Base-by-base conservation (phyloP, 2,888 invertebrate species). In the Copidosoma aretas region DNA sequence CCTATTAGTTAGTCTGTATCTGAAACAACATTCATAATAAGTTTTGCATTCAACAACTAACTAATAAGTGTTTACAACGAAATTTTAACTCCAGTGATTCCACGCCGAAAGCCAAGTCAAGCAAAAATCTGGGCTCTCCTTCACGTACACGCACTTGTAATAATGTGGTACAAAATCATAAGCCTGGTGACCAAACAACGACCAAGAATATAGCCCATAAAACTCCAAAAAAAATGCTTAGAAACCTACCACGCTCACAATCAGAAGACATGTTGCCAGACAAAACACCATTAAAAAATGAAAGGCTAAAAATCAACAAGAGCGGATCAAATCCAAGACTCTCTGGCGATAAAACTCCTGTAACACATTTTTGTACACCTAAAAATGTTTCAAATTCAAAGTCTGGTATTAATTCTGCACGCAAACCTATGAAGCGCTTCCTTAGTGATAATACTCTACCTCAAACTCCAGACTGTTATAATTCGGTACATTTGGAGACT, bases 401-500 rank as follows among this genome's bases (percentile, higher is more conserved):
- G 56, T 69, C 74, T 46, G 76, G 71, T 73, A 25, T 64, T n/a
- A 71, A 57, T 73, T 76, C 73, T 5, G 56, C 63, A 53, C 65
- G 67, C 74, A 84, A 73, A 39, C 80, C 82, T 15, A 73, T 75
- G 25, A 82, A 82, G 69, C 77, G 78, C 65, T 82, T 77, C 63
- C 81, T 83, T 61, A 78, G 76, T 41, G 81, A 82, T 51, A 76
- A 77, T 57, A 65, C 73, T 58, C 72, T 77, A 49, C 76, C 80
- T 10, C 79, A 84, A 68, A 87, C 87, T 0, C 87, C 87, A 1
- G 87, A 87, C 64, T 87, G 86, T 75, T 87, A 84, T 71, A 85
- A 78, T 69, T 75, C 78, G n/a, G 87, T 87, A 1, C 84, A 84
- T 65, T 76, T 87, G 70, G 87, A 87, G 79, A 87, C 87, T 5